Conservation (phyloP, 1,140 invertebrate genomes). For the Drusus annulatus region DNA sequence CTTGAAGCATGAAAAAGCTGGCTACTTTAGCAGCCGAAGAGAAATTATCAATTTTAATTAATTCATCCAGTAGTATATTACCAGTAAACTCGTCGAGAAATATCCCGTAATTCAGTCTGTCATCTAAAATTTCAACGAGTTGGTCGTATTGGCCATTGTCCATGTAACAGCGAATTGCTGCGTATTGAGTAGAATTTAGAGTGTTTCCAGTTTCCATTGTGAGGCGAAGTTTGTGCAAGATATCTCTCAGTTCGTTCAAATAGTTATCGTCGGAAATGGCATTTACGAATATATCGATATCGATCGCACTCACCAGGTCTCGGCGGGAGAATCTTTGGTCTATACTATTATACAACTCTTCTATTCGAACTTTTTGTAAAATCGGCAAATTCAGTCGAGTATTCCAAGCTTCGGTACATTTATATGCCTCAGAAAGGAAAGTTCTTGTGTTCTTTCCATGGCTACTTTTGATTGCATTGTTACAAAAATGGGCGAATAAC, state of each 20-base stretch:
- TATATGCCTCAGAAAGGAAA: conserved; percentile 77
- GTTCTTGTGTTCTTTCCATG: conserved; percentile 43
- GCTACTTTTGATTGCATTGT: neutral
- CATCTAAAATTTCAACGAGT: conserved; percentile 81
- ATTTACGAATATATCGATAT: conserved; percentile 84
- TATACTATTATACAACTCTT: conserved; percentile 76
- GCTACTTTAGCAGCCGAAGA: conserved; percentile 84
- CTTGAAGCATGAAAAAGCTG: conserved; percentile 88
- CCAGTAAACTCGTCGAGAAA: conserved; percentile 87
- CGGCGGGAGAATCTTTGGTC: conserved; percentile 73
- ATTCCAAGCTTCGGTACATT: conserved; percentile 79
- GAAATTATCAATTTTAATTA: conserved; percentile 81
- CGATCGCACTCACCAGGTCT: conserved; percentile 77
- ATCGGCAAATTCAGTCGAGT: conserved; percentile 73
- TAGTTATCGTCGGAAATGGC: conserved; percentile 68
- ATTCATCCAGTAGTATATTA: conserved; percentile 87
- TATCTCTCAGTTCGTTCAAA: conserved; percentile 78
- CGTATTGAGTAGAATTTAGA: conserved; percentile 86
- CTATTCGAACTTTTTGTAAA: conserved; percentile 75
- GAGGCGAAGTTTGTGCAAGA: conserved; percentile 80
- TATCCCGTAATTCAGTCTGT: conserved; percentile 90
- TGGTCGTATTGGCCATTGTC: conserved; percentile 73
- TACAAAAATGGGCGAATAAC: conserved; percentile 6
- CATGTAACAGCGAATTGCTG: conserved; percentile 80
- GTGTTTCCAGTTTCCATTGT: conserved; percentile 79